These are phyloP conservation scores for Drosophila koepferae DNA, from an alignment of 2,888 invertebrate species.

Conservation along the genomic window DNA sequence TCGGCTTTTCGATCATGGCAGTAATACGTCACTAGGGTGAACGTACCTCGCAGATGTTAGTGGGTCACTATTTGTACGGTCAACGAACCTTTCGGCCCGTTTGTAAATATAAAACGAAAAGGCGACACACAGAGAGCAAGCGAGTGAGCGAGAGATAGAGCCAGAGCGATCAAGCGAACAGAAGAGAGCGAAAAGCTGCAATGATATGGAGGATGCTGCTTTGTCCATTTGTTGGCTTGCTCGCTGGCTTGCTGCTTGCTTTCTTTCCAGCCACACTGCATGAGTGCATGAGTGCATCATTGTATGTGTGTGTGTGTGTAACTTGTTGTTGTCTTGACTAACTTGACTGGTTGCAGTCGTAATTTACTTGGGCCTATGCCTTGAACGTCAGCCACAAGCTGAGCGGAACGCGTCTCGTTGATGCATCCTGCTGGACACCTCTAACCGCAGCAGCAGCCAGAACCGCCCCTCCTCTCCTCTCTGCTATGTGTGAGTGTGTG, in stretches of 20 bases:
- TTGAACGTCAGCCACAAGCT: conserved; percentile 70
- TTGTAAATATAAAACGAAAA: conserved; percentile 80
- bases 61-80: conserved; percentile 86
- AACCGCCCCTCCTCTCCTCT: neutral
- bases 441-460: conserved; percentile 9
- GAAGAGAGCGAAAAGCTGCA: conserved; percentile 55
- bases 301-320: conserved; percentile 25
- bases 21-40: conserved; percentile 86
- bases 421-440: conserved; percentile 67
- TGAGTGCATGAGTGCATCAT: too few species aligned
- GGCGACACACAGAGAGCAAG: conserved; percentile 45
- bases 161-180: conserved; percentile 42
- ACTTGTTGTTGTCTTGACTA: conserved; percentile 75
- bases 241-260: conserved; percentile 49
- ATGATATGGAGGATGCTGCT: conserved; percentile 62
- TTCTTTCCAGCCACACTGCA: conserved; percentile 63
- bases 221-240: conserved; percentile 19
- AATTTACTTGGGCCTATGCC: conserved; percentile 82
- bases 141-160: conserved; percentile 21
- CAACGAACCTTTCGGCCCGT: conserved; percentile 85
- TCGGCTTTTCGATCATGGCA: conserved; percentile 71
- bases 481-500: neutral
- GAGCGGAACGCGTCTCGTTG: conserved; percentile 55
- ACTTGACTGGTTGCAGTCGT: conserved; percentile 80
- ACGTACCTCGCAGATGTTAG: conserved; percentile 86